Conservation (phyloP, 2,797 vertebrate genomes). For the Enteromius radiatus region DNA sequence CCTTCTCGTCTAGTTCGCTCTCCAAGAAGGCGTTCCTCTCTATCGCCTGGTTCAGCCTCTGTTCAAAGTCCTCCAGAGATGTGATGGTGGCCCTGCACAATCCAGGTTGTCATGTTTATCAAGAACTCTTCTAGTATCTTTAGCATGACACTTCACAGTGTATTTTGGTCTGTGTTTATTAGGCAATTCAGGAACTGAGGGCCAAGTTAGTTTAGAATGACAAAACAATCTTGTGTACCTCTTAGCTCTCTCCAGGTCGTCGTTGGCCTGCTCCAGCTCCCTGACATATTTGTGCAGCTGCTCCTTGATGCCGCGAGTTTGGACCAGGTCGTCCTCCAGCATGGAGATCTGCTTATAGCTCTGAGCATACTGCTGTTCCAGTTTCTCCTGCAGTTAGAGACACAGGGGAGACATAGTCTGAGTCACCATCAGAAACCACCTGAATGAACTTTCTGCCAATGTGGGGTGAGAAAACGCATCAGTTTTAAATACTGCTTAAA, state of each 20-base stretch:
- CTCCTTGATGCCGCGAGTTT: constrained; percentile 94
- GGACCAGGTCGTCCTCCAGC: constrained; percentile 93
- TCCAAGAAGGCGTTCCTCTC: constrained; percentile 98
- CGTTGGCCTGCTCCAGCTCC: constrained; percentile 97
- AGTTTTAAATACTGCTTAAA: background rate
- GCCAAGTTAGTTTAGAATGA: background rate
- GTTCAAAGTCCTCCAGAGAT: constrained; percentile 97
- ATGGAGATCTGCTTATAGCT: constrained; percentile 96
- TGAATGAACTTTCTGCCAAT: background rate
- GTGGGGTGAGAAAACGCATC: background rate
- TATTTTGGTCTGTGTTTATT: background rate
- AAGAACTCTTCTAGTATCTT: background rate
- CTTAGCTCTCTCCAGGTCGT: constrained; percentile 96
- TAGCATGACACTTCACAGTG: background rate
- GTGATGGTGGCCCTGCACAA: constrained; percentile 92
- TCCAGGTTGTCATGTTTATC: background rate
- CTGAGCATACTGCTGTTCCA: constrained; percentile 95
- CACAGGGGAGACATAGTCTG: background rate
- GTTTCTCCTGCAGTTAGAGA: constrained; percentile 84
- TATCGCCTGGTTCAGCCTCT: constrained; percentile 96
- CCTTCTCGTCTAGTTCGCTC: constrained; percentile 97
- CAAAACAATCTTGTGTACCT: constrained; percentile 75
- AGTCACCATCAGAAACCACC: background rate
- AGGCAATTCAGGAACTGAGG: background rate
- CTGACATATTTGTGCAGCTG: constrained; percentile 96